Percentiles rank a stretch among this genome's conserved stretches.
Evolutionary conservation across 2,888 invertebrate species (phyloP).

Genomic region (Thera obeliscata): DNA sequence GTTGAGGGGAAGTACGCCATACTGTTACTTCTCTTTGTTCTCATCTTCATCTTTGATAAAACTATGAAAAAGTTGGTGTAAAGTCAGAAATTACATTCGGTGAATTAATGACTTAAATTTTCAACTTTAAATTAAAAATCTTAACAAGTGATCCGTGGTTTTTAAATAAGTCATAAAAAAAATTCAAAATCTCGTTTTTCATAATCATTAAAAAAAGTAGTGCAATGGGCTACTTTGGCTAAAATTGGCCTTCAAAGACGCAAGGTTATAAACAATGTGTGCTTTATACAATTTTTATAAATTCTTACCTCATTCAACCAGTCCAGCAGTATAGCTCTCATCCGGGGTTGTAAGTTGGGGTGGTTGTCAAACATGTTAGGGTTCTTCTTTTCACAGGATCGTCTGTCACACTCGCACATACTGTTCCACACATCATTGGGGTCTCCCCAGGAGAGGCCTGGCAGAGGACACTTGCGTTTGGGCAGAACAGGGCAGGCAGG

Average conservation of each 20-base stretch:
- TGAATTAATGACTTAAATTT: too few species aligned
- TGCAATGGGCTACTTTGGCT: too few species aligned
- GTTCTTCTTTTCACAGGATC: constrained; percentile 87
- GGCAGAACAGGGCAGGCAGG: constrained; percentile 71
- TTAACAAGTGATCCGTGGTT: too few species aligned
- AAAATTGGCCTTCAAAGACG: too few species aligned
- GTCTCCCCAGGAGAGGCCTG: constrained; percentile 92
- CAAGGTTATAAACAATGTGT: background rate
- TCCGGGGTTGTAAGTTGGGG: constrained; percentile 93
- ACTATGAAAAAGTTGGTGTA: too few species aligned
- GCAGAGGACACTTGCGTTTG: constrained; percentile 87
- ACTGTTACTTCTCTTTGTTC: too few species aligned
- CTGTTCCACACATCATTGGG: constrained; percentile 93
- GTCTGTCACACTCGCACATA: constrained; percentile 94
- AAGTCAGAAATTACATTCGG: too few species aligned
- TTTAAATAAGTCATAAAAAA: too few species aligned
- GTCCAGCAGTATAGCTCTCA: constrained; percentile 97
- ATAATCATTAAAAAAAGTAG: too few species aligned
- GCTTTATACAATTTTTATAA: background rate
- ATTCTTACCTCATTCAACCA: constrained; percentile 97
- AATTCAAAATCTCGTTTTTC: too few species aligned
- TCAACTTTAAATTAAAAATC: too few species aligned
- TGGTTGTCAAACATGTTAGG: constrained; percentile 92
- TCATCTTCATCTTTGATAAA: too few species aligned
- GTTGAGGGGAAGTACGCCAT: constrained; percentile 37